Percentiles rank a stretch among this genome's conserved stretches.
Evolutionary conservation across 2,888 invertebrate species (phyloP).

Genomic region (Magallana nippona): DNA sequence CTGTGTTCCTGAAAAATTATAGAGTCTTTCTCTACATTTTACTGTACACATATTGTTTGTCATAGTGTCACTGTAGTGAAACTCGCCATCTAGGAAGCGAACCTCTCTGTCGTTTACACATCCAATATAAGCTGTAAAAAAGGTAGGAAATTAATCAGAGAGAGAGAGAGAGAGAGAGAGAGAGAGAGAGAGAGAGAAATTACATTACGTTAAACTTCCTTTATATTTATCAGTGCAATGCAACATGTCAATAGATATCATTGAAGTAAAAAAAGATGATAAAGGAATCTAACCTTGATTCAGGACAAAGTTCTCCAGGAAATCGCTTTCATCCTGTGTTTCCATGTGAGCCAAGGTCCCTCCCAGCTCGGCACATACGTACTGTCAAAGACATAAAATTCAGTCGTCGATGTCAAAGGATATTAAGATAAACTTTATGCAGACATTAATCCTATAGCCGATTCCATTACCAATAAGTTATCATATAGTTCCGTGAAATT

Average conservation of each 20-base stretch:
- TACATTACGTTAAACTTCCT: too few species aligned
- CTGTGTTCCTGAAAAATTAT: constrained; percentile 35
- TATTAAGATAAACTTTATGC: not conserved
- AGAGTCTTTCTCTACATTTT: constrained; percentile 9
- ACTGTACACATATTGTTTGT: constrained; percentile 34
- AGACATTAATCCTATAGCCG: not conserved
- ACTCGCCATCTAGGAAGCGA: not conserved
- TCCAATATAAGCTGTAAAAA: constrained; percentile 32
- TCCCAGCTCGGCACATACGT: constrained; percentile 39
- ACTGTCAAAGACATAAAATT: constrained; percentile 3
- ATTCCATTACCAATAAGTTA: too few species aligned
- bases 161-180: not conserved
- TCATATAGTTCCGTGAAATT: too few species aligned
- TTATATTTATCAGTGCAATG: too few species aligned
- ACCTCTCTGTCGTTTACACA: constrained; percentile 21
- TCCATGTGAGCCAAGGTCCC: constrained; percentile 34
- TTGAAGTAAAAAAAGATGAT: too few species aligned
- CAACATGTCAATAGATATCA: too few species aligned
- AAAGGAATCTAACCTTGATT: not conserved
- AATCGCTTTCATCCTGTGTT: constrained; percentile 31
- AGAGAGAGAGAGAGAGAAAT: not conserved
- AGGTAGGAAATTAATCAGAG: not conserved
- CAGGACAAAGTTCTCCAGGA: not conserved
- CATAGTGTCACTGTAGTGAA: not conserved
- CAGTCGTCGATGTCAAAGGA: not conserved